Percentiles rank a stretch among this genome's conserved stretches.
Evolutionary conservation across 1,140 invertebrate genomes (phyloP).

Genomic region (Notospermus geniculatus): DNA sequence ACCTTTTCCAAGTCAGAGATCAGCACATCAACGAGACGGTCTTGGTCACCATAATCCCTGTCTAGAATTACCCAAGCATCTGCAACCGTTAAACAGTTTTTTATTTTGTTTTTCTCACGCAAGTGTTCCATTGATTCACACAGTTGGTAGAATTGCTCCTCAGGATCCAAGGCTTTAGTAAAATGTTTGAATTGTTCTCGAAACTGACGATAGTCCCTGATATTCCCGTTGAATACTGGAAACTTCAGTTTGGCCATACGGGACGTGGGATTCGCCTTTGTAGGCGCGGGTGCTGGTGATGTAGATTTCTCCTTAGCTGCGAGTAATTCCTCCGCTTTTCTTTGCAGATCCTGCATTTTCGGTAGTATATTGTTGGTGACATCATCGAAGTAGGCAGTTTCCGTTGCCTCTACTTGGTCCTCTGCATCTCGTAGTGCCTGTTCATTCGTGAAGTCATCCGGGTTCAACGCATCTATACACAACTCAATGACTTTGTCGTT

Average conservation of each 20-base stretch:
- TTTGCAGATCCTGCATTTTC: not conserved
- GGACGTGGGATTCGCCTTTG: not conserved
- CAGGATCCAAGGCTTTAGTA: not conserved
- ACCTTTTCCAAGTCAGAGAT: not conserved
- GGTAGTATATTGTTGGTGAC: not conserved
- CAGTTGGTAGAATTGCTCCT: not conserved
- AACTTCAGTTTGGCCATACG: conserved; percentile 1
- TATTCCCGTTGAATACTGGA: not conserved
- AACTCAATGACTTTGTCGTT: too few species aligned
- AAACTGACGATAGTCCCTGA: not conserved
- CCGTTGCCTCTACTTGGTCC: too few species aligned
- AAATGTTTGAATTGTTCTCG: not conserved
- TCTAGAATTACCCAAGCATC: not conserved
- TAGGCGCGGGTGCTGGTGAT: not conserved
- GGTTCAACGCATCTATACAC: too few species aligned
- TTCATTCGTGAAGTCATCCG: too few species aligned
- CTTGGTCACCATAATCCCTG: not conserved
- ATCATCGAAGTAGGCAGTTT: not conserved
- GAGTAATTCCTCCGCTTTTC: not conserved
- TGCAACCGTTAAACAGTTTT: not conserved
- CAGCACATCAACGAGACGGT: not conserved
- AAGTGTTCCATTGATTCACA: not conserved
- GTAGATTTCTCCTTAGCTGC: not conserved
- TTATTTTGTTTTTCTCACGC: not conserved
- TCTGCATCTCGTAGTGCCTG: too few species aligned